A percentile compares a stretch with the other conserved stretches of the same genome.
Evolutionary conservation across 2,888 invertebrate genomes (phyloP).

Genomic region (Campaea margaritaria): DNA sequence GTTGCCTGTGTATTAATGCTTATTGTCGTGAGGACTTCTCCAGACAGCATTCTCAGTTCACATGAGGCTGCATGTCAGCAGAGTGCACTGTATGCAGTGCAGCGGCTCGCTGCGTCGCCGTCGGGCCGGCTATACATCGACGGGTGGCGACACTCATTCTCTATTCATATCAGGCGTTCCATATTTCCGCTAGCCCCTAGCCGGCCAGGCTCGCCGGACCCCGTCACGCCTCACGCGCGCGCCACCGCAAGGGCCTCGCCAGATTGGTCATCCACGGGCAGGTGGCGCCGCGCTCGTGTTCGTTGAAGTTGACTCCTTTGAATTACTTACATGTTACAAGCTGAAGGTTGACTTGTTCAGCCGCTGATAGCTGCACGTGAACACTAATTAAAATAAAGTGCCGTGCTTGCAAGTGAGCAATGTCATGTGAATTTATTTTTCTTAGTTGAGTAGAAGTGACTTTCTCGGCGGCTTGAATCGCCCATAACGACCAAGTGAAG

Average conservation of each 20-base stretch:
- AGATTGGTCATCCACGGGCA: not conserved
- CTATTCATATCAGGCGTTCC: conserved; percentile 6
- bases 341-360: not conserved
- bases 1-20: too few species aligned
- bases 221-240: too few species aligned
- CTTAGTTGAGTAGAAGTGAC: not conserved
- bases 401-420: not conserved
- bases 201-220: not conserved
- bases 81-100: too few species aligned
- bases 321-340: not conserved
- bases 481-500: too few species aligned
- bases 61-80: too few species aligned
- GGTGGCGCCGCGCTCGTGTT: not conserved
- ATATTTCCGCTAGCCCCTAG: conserved; percentile 4
- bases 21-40: too few species aligned
- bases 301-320: not conserved
- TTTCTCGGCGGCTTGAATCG: not conserved
- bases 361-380: conserved; percentile 4
- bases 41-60: too few species aligned
- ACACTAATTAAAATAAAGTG: conserved; percentile 13
- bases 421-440: conserved; percentile 7
- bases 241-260: not conserved
- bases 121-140: not conserved
- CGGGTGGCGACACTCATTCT: conserved; percentile 1
- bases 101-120: not conserved